Conservation (phyloP, 1,140 invertebrate genomes). For the Aphis gossypii region DNA sequence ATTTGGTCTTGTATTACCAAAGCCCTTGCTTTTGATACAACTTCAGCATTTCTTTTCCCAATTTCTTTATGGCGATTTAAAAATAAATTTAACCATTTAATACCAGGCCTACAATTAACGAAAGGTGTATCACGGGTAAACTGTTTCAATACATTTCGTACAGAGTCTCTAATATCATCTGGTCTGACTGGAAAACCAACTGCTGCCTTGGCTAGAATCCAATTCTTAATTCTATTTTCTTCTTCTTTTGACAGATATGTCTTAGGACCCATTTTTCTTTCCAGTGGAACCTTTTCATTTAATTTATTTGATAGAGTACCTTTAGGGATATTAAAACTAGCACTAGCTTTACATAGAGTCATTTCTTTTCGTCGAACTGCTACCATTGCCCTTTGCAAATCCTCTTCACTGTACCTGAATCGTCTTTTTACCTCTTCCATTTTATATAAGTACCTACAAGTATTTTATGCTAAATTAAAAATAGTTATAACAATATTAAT, state of each 20-base stretch:
- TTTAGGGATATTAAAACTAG: not conserved
- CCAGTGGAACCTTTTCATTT: not conserved
- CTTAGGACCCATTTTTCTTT: not conserved
- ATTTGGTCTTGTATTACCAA: not conserved
- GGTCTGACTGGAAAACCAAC: not conserved
- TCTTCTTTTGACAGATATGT: not conserved
- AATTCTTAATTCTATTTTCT: not conserved
- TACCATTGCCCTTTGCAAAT: not conserved
- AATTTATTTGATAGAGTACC: not conserved
- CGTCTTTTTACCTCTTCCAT: not conserved
- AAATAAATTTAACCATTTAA: conserved; percentile 1
- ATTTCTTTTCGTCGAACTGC: not conserved
- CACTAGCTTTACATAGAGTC: not conserved
- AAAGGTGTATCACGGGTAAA: not conserved
- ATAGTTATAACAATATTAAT: not conserved
- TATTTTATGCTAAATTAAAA: not conserved
- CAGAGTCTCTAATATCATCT: not conserved
- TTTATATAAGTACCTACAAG: not conserved
- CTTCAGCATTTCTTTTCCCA: not conserved
- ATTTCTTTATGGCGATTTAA: not conserved
- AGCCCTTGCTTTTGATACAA: not conserved
- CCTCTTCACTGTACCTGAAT: not conserved
- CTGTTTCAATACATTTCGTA: not conserved
- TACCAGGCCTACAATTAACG: not conserved
- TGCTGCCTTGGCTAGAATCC: not conserved